Evolutionary conservation across 2,888 invertebrate genomes (phyloP).

Genomic region (Acronicta psi): DNA sequence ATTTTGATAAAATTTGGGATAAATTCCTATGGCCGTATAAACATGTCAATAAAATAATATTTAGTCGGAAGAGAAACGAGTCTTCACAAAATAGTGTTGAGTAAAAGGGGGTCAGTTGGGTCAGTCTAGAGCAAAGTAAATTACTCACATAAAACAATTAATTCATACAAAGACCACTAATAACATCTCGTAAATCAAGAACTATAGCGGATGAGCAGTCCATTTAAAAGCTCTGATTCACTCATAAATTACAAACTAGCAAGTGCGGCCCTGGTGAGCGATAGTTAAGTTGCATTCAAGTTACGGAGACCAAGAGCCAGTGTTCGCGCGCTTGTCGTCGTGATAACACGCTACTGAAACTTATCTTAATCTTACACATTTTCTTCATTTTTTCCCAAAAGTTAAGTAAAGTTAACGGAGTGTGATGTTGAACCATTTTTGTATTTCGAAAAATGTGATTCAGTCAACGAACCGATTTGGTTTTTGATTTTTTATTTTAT

Average conservation of each 20-base stretch:
- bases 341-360: slow-evolving; percentile 53
- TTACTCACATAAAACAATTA: slow-evolving; percentile 17
- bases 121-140: slow-evolving; percentile 31
- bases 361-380: slow-evolving; percentile 44
- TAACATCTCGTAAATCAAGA: slow-evolving; percentile 20
- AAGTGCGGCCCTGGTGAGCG: slow-evolving; percentile 62
- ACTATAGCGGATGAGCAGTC: slow-evolving; percentile 22
- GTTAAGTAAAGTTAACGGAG: slow-evolving; percentile 60
- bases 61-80: slow-evolving; percentile 20
- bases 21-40: background rate
- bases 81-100: slow-evolving; percentile 2
- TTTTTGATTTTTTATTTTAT: slow-evolving; percentile 56
- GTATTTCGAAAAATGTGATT: slow-evolving; percentile 85
- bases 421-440: slow-evolving; percentile 82
- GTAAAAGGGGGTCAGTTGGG: slow-evolving; percentile 45
- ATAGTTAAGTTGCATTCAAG: slow-evolving; percentile 62
- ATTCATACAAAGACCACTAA: slow-evolving; percentile 30
- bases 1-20: no score
- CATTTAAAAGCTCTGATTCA: slow-evolving; percentile 54
- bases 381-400: slow-evolving; percentile 41
- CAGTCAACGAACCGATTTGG: slow-evolving; percentile 72
- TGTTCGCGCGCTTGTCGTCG: slow-evolving; percentile 51
- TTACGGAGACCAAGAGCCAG: slow-evolving; percentile 41
- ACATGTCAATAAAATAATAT: slow-evolving; percentile 8
- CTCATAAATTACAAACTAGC: slow-evolving; percentile 40